Percentiles rank a stretch among this genome's conserved stretches.
phyloP scores from a whole-genome alignment of 2,113 vertebrate species.

The Nannobrachium achirus region DNA sequence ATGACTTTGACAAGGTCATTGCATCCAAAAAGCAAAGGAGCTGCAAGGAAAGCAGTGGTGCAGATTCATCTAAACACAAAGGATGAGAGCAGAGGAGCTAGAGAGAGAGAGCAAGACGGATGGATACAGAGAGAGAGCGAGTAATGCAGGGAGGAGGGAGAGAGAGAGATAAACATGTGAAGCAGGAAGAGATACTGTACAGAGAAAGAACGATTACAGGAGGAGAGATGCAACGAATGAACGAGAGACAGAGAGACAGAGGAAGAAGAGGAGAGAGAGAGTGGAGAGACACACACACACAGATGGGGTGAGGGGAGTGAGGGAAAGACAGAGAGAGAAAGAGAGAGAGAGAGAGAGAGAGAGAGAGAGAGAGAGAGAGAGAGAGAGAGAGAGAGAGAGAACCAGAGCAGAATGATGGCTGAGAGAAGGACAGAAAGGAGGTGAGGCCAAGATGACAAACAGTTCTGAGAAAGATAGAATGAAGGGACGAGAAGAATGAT shows the following conservation, averaged over 20 bases:
- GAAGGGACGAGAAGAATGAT: not conserved
- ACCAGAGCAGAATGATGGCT: not conserved
- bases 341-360: not conserved
- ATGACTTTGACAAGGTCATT: slow-evolving; percentile 67
- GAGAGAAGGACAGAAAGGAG: not conserved
- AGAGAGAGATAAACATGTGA: not conserved
- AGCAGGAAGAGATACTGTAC: not conserved
- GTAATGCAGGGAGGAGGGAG: slow-evolving; percentile 24
- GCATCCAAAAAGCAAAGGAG: slow-evolving; percentile 30
- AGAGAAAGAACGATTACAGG: not conserved
- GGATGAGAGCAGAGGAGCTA: slow-evolving; percentile 61
- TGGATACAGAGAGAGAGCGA: slow-evolving; percentile 6
- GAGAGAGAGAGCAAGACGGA: slow-evolving; percentile 48
- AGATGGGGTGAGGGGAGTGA: no score
- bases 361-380: not conserved
- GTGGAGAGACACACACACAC: no score
- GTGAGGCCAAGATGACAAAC: no score
- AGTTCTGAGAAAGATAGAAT: not conserved
- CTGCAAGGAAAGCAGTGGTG: slow-evolving; percentile 18
- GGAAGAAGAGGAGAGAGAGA: not conserved
- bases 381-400: not conserved
- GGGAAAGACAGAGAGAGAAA: not conserved
- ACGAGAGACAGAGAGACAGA: not conserved
- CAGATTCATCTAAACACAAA: slow-evolving; percentile 27
- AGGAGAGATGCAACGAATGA: not conserved